Conservation (phyloP, 2,888 invertebrate genomes). For the Embidobia sp. region DNA sequence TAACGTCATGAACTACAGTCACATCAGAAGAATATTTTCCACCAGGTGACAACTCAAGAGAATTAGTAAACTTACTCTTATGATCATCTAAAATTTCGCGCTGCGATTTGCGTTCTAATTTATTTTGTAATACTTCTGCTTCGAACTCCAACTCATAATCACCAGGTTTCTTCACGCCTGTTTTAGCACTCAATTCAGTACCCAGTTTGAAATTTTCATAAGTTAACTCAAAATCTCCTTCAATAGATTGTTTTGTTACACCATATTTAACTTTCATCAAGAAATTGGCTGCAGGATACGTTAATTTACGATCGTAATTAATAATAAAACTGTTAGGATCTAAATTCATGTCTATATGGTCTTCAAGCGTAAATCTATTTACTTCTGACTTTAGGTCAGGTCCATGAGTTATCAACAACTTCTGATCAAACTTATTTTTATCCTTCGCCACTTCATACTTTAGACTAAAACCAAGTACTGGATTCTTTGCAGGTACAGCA, state of each 20-base stretch:
- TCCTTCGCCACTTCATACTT: slow-evolving; percentile 83
- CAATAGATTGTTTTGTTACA: slow-evolving; percentile 83
- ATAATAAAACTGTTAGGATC: slow-evolving; percentile 81
- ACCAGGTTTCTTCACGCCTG: slow-evolving; percentile 80
- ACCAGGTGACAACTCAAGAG: slow-evolving; percentile 84
- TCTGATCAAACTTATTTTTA: slow-evolving; percentile 80
- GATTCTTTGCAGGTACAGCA: slow-evolving; percentile 84
- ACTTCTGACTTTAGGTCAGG: slow-evolving; percentile 84
- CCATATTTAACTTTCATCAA: slow-evolving; percentile 83
- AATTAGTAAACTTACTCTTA: slow-evolving; percentile 85
- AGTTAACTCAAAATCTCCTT: slow-evolving; percentile 83
- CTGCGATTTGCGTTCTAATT: slow-evolving; percentile 83
- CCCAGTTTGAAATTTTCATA: slow-evolving; percentile 85
- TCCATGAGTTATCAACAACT: slow-evolving; percentile 85
- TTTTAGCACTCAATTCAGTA: slow-evolving; percentile 81
- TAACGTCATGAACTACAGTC: slow-evolving; percentile 83
- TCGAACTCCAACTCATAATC: slow-evolving; percentile 85
- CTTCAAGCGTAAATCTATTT: slow-evolving; percentile 83
- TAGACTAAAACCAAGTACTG: slow-evolving; percentile 84
- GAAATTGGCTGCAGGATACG: slow-evolving; percentile 72
- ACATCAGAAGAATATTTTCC: slow-evolving; percentile 86
- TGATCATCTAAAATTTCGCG: slow-evolving; percentile 83
- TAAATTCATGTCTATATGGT: slow-evolving; percentile 60
- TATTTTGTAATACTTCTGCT: slow-evolving; percentile 82
- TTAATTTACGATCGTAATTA: slow-evolving; percentile 82